phyloP scores from a whole-genome alignment of 2,888 invertebrate species.

The Lathronympha strigana region DNA sequence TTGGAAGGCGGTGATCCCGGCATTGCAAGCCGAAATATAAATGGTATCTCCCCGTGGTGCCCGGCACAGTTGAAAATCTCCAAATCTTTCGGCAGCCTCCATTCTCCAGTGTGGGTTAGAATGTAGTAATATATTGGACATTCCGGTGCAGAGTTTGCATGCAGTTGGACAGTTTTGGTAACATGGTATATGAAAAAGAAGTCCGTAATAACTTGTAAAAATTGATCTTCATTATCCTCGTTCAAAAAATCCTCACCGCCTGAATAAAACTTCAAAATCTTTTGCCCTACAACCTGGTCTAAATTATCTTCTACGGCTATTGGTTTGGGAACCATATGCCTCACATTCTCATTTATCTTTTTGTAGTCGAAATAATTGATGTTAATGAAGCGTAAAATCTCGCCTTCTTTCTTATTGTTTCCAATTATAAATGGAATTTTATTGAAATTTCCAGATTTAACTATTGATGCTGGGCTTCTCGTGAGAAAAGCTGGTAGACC shows the following conservation, averaged over 20 bases:
- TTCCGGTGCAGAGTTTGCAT: conserved; percentile 62
- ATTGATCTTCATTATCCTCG: conserved; percentile 67
- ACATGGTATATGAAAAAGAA: conserved; percentile 74
- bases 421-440: conserved; percentile 78
- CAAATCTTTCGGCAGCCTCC: conserved; percentile 61
- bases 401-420: conserved; percentile 69
- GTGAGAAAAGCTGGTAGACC: conserved; percentile 72
- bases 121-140: conserved; percentile 73
- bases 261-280: conserved; percentile 71
- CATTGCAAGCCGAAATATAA: conserved; percentile 64
- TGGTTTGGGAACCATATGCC: conserved; percentile 65
- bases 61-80: conserved; percentile 65
- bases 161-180: conserved; percentile 69
- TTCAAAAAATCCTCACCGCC: conserved; percentile 61
- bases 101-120: conserved; percentile 68
- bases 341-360: conserved; percentile 64
- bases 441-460: conserved; percentile 72
- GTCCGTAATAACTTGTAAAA: conserved; percentile 71
- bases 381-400: conserved; percentile 58
- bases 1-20: conserved; percentile 55
- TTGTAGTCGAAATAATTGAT: conserved; percentile 64
- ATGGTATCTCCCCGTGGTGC: conserved; percentile 71
- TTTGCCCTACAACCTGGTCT: conserved; percentile 63
- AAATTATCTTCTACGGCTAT: conserved; percentile 58
- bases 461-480: conserved; percentile 65